A percentile compares a stretch with the other conserved stretches of the same genome.
Evolutionary conservation across 2,797 vertebrate genomes (phyloP).

Genomic region (Serranus cabrilla): DNA sequence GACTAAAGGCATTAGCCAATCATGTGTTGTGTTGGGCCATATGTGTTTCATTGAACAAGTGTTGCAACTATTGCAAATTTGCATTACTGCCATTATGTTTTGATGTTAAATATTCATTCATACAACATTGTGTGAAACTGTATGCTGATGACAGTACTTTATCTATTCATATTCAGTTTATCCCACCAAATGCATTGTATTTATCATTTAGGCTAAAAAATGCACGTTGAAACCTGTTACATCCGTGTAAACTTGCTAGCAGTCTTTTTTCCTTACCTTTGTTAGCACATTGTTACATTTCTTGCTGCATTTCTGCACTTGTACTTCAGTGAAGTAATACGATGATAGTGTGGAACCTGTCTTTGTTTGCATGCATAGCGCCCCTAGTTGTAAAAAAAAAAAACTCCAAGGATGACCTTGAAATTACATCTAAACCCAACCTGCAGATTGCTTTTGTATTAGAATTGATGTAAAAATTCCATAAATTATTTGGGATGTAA

Average conservation of each 20-base stretch:
- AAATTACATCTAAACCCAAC: slow-evolving; percentile 9
- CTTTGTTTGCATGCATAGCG: not conserved
- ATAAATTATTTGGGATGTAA: not conserved
- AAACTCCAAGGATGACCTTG: not conserved
- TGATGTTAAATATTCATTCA: too few relatives aligned
- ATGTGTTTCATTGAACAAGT: too few relatives aligned
- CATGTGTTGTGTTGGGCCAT: too few relatives aligned
- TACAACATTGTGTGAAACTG: not conserved
- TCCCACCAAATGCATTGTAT: not conserved
- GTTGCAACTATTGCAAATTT: too few relatives aligned
- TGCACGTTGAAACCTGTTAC: not conserved
- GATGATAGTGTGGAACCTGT: not conserved
- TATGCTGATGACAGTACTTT: slow-evolving; percentile 13
- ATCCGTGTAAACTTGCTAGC: not conserved
- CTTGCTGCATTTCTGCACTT: not conserved
- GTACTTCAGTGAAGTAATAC: not conserved
- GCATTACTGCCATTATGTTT: too few relatives aligned
- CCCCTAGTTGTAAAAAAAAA: slow-evolving; percentile 13
- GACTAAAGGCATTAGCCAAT: too few relatives aligned
- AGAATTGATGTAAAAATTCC: not conserved
- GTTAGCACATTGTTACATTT: not conserved
- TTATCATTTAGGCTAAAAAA: not conserved
- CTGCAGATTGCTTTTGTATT: not conserved
- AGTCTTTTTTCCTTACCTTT: slow-evolving; percentile 1
- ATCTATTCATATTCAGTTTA: not conserved